Evolutionary conservation across 2,797 vertebrate species (phyloP), one percentile per base, ranked within the genome.

Genomic region (Anguilla pacifica): DNA sequence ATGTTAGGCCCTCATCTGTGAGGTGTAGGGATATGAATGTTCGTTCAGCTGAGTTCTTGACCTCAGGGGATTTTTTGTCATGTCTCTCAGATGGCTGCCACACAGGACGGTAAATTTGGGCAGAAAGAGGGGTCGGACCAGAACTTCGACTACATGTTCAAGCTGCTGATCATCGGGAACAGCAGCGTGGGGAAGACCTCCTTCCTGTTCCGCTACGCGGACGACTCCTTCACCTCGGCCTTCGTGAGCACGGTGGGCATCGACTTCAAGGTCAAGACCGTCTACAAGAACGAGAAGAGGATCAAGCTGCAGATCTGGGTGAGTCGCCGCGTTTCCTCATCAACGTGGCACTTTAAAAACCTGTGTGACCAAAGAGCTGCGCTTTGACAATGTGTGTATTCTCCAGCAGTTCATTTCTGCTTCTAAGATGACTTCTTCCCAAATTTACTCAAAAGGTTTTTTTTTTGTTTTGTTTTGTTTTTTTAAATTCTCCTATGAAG

Each of bases 291-390:
- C 88, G 96, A 96, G 90, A 97, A 97, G 93, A 95, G 96, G 93
- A 97, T 97, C 94, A 97, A 97, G 90, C 95, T 97, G 81, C 96
- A 97, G 92, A 97, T 97, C 86, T 97, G 96, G 96, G 96, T 97
- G 94, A 97, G 96, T 86, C n/a, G 0, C 49, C n/a, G 22, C n/a
- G 17, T 35, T 3, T 43, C 31, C 55, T 17, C 3, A 1, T 39
- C 72, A 6, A 43, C 17, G 72, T 2, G 35, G 72, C 10, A 2
- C 10, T 72, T 72, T 72, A 31, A 72, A 31, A 64, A 10, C 61
- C 61, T 28, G 28, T 13, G 2, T 11, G 7, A 70, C 22, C 22
- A n/a, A n/a, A 9, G 6, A 25, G 3, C 19, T 25, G 64, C 0
- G 25, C 64, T 13, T 31, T 79, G 74, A 1, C 31, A 15, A 9